Conservation (phyloP, 2,113 vertebrate species). For the Myrmophylax atrothorax region DNA sequence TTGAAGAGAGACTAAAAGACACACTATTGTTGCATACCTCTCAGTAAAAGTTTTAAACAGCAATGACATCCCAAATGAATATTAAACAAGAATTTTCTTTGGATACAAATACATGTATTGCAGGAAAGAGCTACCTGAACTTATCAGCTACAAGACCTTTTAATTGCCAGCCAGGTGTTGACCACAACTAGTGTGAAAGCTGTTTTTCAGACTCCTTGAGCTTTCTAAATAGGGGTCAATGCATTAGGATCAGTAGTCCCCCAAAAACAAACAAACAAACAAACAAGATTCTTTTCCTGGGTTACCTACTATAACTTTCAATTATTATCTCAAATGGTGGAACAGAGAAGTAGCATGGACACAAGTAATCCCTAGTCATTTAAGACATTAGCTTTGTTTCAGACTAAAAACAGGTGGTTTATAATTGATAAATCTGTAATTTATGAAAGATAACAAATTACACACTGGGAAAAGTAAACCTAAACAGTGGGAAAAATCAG, state of each 20-base stretch:
- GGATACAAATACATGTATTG: background rate
- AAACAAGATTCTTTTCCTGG: background rate
- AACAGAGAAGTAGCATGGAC: background rate
- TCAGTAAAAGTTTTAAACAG: background rate
- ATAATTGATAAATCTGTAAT: background rate
- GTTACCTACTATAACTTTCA: background rate
- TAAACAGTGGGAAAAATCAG: background rate
- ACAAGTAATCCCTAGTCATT: background rate
- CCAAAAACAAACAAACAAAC: background rate
- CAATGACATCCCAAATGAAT: background rate
- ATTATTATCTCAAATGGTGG: background rate
- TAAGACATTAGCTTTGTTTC: background rate
- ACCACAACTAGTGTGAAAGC: background rate
- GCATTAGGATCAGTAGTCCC: background rate
- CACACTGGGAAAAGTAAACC: background rate
- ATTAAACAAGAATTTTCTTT: background rate
- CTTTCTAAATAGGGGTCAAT: background rate
- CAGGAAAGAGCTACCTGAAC: background rate
- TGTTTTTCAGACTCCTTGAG: background rate
- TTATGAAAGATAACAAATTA: background rate
- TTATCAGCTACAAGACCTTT: background rate
- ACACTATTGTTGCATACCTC: background rate
- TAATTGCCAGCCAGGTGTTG: background rate
- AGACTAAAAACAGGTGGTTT: background rate
- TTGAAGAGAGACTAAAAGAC: background rate